Evolutionary conservation across 2,888 invertebrate species (phyloP), one percentile per base, ranked within the genome.

Genomic region (Orgyia antiqua): DNA sequence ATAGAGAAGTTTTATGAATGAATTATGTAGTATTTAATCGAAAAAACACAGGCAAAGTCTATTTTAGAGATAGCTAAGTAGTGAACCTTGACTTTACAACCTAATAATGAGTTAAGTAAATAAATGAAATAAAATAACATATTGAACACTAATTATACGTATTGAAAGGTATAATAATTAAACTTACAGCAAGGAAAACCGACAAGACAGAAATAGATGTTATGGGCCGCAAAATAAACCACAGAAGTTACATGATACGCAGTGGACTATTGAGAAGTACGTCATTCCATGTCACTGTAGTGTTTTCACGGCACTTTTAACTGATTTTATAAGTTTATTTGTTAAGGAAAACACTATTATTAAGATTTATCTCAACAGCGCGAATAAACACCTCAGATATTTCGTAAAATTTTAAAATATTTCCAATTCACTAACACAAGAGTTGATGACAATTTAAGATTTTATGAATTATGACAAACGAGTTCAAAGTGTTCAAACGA

Each of bases 191-290:
- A 55, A 50, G 41, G 53, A 63, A 58, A 55, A 54, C 43, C 46
- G 59, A 56, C 40, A 44, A 56, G 62, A 68, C 68, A 44, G 66
- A 79, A 80, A 80, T 82, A 82, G 80, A 76, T 52, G 55, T 61
- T 53, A 43, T 55, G 68, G 35, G 51, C 63, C 72, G 64, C 71
- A 77, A 78, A 75, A 78, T 71, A 77, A 74, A 76, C 68, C 72
- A 80, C 71, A 75, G 70, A 53, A 55, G 68, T 73, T 79, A 80
- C 77, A 83, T 79, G 72, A 77, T 80, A 78, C 78, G 71, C 68
- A 70, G 42, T 67, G 53, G 43, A 51, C 39, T 6, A 15, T 6
- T 15, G 43, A 30, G 41, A 66, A 68, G 67, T 68, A 68, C 68
- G 67, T 73, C 69, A 68, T 51, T 33, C 50, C 40, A 43, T 53